A percentile compares a stretch with the other conserved stretches of the same genome.
These are phyloP conservation scores for Conchocele bisecta DNA, from an alignment of 2,888 invertebrate species.

Conservation along the genomic window DNA sequence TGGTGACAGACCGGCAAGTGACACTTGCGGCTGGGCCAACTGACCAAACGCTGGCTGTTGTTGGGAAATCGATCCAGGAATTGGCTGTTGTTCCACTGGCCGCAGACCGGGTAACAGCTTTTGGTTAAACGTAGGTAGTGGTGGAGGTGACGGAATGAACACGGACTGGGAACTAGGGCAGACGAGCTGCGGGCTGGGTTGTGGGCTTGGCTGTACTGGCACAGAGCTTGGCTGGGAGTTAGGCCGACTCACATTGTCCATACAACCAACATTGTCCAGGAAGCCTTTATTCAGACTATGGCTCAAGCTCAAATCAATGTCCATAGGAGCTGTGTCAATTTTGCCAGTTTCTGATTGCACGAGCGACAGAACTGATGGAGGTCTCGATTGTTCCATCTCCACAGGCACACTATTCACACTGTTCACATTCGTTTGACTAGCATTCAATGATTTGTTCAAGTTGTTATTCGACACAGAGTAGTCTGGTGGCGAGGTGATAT, in stretches of 20 bases:
- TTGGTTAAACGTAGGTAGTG: constrained; percentile 21
- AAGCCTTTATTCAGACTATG: too few species aligned
- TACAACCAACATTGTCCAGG: too few species aligned
- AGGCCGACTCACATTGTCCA: too few species aligned
- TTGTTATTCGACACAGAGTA: constrained; percentile 29
- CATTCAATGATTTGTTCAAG: constrained; percentile 4
- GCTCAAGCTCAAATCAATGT: constrained; percentile 53
- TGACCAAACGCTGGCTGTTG: too few species aligned
- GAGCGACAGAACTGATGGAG: constrained; percentile 77
- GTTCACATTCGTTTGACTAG: constrained; percentile 14
- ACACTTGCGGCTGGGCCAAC: too few species aligned
- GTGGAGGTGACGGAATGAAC: constrained; percentile 32
- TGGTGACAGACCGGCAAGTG: too few species aligned
- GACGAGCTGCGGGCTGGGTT: background rate
- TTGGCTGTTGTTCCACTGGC: constrained; percentile 46
- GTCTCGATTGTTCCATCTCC: constrained; percentile 76
- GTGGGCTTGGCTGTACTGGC: too few species aligned
- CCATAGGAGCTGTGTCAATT: constrained; percentile 55
- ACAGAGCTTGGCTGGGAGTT: too few species aligned
- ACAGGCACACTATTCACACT: constrained; percentile 61
- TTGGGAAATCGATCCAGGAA: constrained; percentile 85
- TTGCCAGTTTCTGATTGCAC: constrained; percentile 59
- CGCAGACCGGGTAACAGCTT: constrained; percentile 15
- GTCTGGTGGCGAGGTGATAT: constrained; percentile 63
- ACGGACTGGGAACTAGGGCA: background rate